Conservation (phyloP, 2,888 invertebrate genomes). For the Lasioglossum malachurum region DNA sequence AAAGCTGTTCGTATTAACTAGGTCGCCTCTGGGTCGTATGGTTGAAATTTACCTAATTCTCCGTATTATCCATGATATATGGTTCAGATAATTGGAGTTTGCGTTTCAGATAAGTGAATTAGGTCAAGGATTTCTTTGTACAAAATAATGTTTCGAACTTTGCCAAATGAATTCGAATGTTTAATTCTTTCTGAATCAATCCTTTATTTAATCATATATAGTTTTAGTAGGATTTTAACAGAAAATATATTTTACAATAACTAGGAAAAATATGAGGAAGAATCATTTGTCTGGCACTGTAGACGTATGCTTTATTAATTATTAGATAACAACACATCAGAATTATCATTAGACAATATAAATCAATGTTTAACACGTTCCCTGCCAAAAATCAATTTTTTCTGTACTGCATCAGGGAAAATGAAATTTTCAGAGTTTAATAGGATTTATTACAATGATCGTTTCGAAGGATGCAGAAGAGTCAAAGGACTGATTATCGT, state of each 20-base stretch:
- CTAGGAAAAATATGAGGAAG: background rate
- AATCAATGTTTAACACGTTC: conserved; percentile 28
- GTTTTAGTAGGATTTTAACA: background rate
- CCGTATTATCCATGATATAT: background rate
- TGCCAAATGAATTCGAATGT: background rate
- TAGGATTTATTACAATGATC: background rate
- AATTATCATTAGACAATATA: conserved; percentile 6
- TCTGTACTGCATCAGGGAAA: background rate
- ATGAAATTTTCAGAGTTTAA: background rate
- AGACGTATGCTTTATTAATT: conserved; percentile 7
- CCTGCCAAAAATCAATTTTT: background rate
- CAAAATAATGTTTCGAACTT: background rate
- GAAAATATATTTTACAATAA: background rate
- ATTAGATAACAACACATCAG: conserved; percentile 6
- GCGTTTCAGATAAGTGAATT: conserved; percentile 1
- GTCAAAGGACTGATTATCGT: background rate
- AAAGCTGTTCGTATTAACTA: background rate
- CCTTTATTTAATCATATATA: background rate
- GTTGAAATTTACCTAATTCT: conserved; percentile 8
- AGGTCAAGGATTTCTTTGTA: conserved; percentile 6
- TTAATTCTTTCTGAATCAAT: background rate
- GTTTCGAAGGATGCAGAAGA: background rate
- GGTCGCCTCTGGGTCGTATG: background rate
- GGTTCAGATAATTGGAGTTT: conserved; percentile 1
- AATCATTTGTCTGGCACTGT: background rate